Base-by-base conservation (phyloP, 2,113 vertebrate species). In the Fulica atra region DNA sequence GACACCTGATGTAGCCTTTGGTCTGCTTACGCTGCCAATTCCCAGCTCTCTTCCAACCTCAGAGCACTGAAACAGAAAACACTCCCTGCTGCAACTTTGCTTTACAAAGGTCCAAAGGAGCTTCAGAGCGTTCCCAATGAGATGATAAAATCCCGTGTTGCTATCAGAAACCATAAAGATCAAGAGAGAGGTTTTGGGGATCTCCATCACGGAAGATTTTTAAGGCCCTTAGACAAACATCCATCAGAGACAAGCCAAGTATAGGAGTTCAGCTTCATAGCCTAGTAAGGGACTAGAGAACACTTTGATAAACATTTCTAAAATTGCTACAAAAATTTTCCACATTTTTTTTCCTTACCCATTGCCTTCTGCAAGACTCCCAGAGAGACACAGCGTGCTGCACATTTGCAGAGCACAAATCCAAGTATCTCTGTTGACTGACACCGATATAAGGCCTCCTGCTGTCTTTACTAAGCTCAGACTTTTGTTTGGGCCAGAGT, bases 1-100 rank as follows among this genome's bases (percentile, higher is more conserved):
- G 88, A 92, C 65, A 96, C 91, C 94, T 91, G 86, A 88, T 60
- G 86, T 11, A 93, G 80, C 53, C 18, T 86, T 92, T 40, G 77
- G 72, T 91, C 66, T 79, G 60, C 61, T 81, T 56, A 2, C 3
- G 57, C 56, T 92, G 73, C 53, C 83, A 72, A 73, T 57, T 88
- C 65, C 48, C 65, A 70, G 51, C 44, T 84, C n/a, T 42, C 44
- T 76, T 81, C 79, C 57, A 59, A 7, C 13, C n/a, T 66, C 54
- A 2, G 10, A 53, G 16, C 38, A 64, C 26, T 57, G 44, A 26
- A 69, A 93, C 86, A 59, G 33, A 61, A 94, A 89, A 46, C 23
- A 25, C 36, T 60, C 3, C 0, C 60, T 86, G 72, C 36, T 31
- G 12, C 64, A 72, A 23, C 24, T 59, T 86, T 25, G 5, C 14